A percentile compares a stretch with the other conserved stretches of the same genome.
phyloP scores from a whole-genome alignment of 2,888 invertebrate genomes.

The Diloba caeruleocephala region DNA sequence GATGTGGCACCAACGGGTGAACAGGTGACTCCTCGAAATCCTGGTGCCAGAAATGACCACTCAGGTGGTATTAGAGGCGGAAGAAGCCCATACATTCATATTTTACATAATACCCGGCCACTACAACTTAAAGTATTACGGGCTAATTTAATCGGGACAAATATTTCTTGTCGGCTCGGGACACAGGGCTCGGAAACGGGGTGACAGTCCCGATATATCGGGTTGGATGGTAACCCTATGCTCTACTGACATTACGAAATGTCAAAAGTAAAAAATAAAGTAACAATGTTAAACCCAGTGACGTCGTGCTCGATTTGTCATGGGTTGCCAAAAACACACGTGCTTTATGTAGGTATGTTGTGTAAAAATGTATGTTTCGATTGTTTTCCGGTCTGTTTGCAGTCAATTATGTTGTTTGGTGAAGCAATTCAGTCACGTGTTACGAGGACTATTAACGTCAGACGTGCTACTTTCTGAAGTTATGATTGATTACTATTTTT shows the following conservation, averaged over 20 bases:
- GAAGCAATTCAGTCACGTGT: slow-evolving; percentile 33
- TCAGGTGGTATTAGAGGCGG: too few species aligned
- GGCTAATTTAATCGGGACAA: too few species aligned
- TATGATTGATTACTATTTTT: slow-evolving; percentile 30
- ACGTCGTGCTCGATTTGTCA: slow-evolving; percentile 66
- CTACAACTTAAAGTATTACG: too few species aligned
- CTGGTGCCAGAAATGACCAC: too few species aligned
- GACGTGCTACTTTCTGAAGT: slow-evolving; percentile 30
- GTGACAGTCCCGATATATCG: too few species aligned
- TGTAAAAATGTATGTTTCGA: slow-evolving; percentile 32
- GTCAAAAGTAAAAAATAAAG: slow-evolving; percentile 44
- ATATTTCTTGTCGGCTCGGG: too few species aligned
- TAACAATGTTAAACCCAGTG: slow-evolving; percentile 51
- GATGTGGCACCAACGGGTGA: too few species aligned
- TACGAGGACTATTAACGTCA: slow-evolving; percentile 13
- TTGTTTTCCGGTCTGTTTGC: slow-evolving; percentile 51
- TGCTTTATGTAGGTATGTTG: slow-evolving; percentile 46
- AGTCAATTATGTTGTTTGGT: slow-evolving; percentile 31
- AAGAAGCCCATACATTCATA: too few species aligned
- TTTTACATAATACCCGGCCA: too few species aligned
- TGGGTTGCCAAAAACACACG: slow-evolving; percentile 60
- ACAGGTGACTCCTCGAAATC: too few species aligned
- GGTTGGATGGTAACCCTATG: too few species aligned
- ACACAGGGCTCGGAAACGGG: too few species aligned
- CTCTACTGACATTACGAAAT: slow-evolving; percentile 47